Evolutionary conservation across 2,113 vertebrate genomes (phyloP), one percentile per base, ranked within the genome.

Genomic region (Craseonycteris thonglongyai): DNA sequence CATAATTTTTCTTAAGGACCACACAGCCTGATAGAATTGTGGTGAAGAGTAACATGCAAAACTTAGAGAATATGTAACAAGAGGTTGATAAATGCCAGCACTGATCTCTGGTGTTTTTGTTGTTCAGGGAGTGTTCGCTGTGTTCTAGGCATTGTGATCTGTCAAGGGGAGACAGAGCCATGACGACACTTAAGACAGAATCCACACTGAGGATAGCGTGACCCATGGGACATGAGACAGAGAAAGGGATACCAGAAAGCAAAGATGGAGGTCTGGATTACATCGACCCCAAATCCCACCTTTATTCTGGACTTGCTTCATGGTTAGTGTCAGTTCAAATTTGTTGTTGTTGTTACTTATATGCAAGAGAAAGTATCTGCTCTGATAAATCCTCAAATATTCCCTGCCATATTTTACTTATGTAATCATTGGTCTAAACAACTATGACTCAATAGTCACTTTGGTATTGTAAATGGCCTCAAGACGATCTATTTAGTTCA

Each of bases 201-300:
- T 74, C n/a, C 49, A 83, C n/a, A 56, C 22, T 35, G 6, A 38
- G 10, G 12, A 40, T 45, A 14, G 54, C 74, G 33, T 28, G 16
- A n/a, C 4, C 18, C 1, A 0, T 7, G 7, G 26, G 3, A 12
- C 8, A 0, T 7, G 3, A 28, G 12, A 18, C 14, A 71, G 47
- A 49, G 51, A 16, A 74, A 74, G n/a, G 22, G 45, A 47, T 4
- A 47, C 22, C 18, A 38, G 22, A 6, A 75, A 72, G 42, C 35
- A 49, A 56, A 90, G 65, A 56, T 6, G 2, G 35, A 33, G 1
- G 15, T 59, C 49, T 33, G 35, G 9, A 10, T 28, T 45, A 26
- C 1, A 0, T 56, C 68, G 10, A 0, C 26, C n/a, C 38, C 22
- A 15, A 59, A 54, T 30, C 42, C 33, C 2, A 0, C 19, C 47